phyloP scores from a whole-genome alignment of 2,888 invertebrate genomes.

The Mythimna pallens region DNA sequence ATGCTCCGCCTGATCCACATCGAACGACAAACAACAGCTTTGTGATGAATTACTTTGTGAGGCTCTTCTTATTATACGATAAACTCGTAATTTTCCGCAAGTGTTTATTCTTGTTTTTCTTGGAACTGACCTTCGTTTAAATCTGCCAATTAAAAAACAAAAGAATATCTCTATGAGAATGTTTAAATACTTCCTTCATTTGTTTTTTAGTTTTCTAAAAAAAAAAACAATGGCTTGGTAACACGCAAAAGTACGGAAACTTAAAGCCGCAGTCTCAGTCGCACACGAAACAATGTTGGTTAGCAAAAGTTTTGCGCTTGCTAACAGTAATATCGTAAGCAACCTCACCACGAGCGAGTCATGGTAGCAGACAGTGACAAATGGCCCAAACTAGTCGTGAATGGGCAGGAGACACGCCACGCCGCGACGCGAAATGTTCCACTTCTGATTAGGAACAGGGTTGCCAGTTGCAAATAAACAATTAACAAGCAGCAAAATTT shows the following conservation, averaged over 20 bases:
- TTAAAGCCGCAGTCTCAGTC: conserved; percentile 17
- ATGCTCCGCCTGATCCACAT: conserved; percentile 35
- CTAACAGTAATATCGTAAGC: conserved; percentile 49
- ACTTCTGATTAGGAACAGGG: conserved; percentile 56
- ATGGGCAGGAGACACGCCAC: conserved; percentile 54
- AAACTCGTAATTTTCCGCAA: conserved; percentile 42
- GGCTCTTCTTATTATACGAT: conserved; percentile 16
- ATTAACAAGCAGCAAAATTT: neutral
- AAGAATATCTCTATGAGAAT: conserved; percentile 25
- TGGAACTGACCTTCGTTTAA: conserved; percentile 22
- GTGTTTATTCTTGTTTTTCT: conserved; percentile 27
- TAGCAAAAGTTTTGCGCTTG: conserved; percentile 43
- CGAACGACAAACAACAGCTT: conserved; percentile 35
- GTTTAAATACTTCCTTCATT: conserved; percentile 34
- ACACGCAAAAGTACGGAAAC: conserved; percentile 34
- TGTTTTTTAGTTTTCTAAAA: conserved; percentile 3
- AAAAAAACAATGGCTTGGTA: conserved; percentile 15
- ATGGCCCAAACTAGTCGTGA: conserved; percentile 46
- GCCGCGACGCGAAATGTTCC: conserved; percentile 49
- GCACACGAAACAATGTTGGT: conserved; percentile 21
- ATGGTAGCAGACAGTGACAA: conserved; percentile 57
- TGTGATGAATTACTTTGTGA: conserved; percentile 41
- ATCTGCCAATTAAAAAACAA: conserved; percentile 21
- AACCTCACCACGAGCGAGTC: conserved; percentile 39
- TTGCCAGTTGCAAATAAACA: conserved; percentile 40